These are phyloP conservation scores for Hyalella azteca DNA, from an alignment of 2,888 invertebrate species.

Conservation along the genomic window DNA sequence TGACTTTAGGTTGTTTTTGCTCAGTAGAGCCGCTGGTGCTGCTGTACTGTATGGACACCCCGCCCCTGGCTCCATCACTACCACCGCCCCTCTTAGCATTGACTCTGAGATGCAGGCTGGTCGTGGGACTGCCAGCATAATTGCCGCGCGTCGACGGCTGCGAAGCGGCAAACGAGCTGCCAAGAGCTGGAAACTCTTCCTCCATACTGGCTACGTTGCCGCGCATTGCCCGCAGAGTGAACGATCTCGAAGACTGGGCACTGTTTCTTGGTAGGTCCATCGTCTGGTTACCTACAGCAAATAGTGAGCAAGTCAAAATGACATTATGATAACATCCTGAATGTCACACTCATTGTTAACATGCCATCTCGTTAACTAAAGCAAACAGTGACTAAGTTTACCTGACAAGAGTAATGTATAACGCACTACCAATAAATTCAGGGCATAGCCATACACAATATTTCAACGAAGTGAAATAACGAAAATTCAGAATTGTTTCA, in stretches of 20 bases:
- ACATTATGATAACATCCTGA: too few species aligned
- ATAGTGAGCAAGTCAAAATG: too few species aligned
- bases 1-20: background rate
- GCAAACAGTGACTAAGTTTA: too few species aligned
- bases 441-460: too few species aligned
- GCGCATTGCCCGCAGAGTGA: slow-evolving; percentile 59
- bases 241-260: slow-evolving; percentile 60
- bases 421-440: too few species aligned
- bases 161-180: slow-evolving; percentile 50
- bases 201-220: slow-evolving; percentile 50
- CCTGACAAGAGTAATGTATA: too few species aligned
- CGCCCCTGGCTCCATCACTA: background rate
- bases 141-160: slow-evolving; percentile 40
- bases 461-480: too few species aligned
- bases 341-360: too few species aligned
- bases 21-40: slow-evolving; percentile 31
- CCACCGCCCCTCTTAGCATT: slow-evolving; percentile 48
- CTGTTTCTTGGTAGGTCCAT: slow-evolving; percentile 34
- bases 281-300: background rate
- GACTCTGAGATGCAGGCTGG: slow-evolving; percentile 53
- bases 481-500: too few species aligned
- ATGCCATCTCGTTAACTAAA: too few species aligned
- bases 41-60: slow-evolving; percentile 56
- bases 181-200: slow-evolving; percentile 63
- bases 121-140: slow-evolving; percentile 47